phyloP scores from a whole-genome alignment of 2,113 vertebrate genomes.

The Lampris megalopsis region DNA sequence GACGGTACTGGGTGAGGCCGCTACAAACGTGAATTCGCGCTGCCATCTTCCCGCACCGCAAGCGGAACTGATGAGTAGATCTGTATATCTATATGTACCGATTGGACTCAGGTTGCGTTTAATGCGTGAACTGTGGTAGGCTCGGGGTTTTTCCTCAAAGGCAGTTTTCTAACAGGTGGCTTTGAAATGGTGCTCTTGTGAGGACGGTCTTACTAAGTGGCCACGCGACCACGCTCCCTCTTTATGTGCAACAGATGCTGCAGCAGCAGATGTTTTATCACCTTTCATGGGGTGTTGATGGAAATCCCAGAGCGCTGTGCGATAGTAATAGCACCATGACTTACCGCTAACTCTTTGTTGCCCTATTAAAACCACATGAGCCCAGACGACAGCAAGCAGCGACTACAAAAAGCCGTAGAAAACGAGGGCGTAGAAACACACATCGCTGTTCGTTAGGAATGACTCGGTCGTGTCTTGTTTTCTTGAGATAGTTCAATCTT shows the following conservation, averaged over 20 bases:
- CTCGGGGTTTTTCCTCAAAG: no score
- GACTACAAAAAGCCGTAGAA: not conserved
- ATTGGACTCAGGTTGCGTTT: no score
- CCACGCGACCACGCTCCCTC: not conserved
- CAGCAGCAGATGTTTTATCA: slow-evolving; percentile 44
- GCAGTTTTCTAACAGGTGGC: no score
- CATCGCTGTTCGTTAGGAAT: not conserved
- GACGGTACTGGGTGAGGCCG: no score
- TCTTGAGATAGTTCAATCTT: not conserved
- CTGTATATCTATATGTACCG: no score
- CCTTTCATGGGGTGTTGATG: slow-evolving; percentile 41
- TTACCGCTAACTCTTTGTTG: slow-evolving; percentile 58
- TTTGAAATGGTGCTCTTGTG: no score
- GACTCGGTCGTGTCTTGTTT: not conserved
- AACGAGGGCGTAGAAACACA: slow-evolving; percentile 21
- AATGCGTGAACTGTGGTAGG: no score
- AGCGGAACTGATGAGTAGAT: no score
- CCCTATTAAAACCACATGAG: slow-evolving; percentile 67
- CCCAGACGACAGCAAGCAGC: slow-evolving; percentile 23
- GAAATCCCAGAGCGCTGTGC: slow-evolving; percentile 27
- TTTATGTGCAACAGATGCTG: not conserved
- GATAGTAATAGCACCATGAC: slow-evolving; percentile 13
- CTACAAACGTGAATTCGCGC: no score
- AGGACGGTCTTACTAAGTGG: no score
- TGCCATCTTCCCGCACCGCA: no score